Evolutionary conservation across 2,113 vertebrate species (phyloP).

Genomic region (Sander lucioperca): DNA sequence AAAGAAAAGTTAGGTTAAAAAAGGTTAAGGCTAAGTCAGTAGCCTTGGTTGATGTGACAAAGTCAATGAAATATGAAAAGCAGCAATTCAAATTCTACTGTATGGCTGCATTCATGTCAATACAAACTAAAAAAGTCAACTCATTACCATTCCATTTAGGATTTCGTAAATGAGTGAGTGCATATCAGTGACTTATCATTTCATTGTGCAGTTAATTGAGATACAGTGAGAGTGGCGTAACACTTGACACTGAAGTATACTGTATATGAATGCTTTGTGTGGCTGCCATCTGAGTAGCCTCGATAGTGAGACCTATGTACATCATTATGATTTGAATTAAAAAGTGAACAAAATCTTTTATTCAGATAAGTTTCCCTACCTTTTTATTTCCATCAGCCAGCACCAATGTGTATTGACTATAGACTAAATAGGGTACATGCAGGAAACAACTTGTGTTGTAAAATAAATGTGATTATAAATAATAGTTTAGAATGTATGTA

Average conservation of each 20-base stretch:
- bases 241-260: conserved; percentile 44
- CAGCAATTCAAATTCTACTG: not conserved
- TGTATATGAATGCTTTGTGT: not conserved
- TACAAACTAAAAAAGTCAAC: conserved; percentile 36
- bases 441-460: conserved; percentile 10
- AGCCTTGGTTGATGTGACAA: not conserved
- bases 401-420: not conserved
- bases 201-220: conserved; percentile 33
- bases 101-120: conserved; percentile 21
- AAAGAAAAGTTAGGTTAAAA: too few relatives aligned
- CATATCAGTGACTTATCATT: conserved; percentile 28
- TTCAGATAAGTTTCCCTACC: conserved; percentile 19
- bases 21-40: not conserved
- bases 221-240: conserved; percentile 23
- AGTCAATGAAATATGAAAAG: conserved; percentile 13
- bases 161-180: conserved; percentile 13
- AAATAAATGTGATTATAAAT: not conserved
- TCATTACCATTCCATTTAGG: conserved; percentile 20
- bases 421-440: conserved; percentile 10
- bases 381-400: conserved; percentile 36
- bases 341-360: conserved; percentile 48
- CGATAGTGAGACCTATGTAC: conserved; percentile 9
- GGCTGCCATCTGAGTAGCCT: conserved; percentile 16
- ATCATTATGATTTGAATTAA: conserved; percentile 31
- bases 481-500: conserved; percentile 2